A percentile compares a stretch with the other conserved stretches of the same genome.
phyloP scores from a whole-genome alignment of 2,888 invertebrate genomes.

The Polydrusus pterygomalis region DNA sequence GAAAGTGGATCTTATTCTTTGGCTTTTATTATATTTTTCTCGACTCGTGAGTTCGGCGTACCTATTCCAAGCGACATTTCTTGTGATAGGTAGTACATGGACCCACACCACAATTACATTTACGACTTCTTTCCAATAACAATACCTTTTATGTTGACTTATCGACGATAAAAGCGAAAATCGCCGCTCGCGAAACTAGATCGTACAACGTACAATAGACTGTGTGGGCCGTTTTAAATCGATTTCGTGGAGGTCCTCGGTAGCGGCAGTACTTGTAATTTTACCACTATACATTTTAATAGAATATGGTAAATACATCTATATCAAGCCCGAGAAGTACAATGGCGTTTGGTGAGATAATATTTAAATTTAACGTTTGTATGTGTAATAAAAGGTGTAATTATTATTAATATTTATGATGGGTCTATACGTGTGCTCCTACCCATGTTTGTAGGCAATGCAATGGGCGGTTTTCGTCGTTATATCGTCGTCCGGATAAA shows the following conservation, averaged over 20 bases:
- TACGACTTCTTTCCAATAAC: conserved; percentile 5
- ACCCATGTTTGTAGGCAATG: too few species aligned
- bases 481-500: too few species aligned
- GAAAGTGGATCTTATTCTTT: too few species aligned
- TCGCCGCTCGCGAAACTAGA: conserved; percentile 22
- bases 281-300: conserved; percentile 26
- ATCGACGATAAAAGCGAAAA: conserved; percentile 18
- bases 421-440: too few species aligned
- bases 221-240: conserved; percentile 18
- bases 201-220: conserved; percentile 6
- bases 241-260: conserved; percentile 25
- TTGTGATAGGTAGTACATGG: too few species aligned
- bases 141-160: conserved; percentile 7
- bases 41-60: too few species aligned
- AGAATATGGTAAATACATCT: conserved; percentile 19
- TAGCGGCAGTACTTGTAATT: background rate
- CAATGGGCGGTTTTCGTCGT: too few species aligned
- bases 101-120: background rate
- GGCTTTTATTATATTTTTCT: too few species aligned
- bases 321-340: conserved; percentile 2
- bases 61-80: too few species aligned
- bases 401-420: conserved; percentile 7
- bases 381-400: background rate
- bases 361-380: conserved; percentile 15
- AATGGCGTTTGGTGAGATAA: conserved; percentile 7